These are phyloP conservation scores for Drosophila antonietae DNA, from an alignment of 2,888 invertebrate species.

Conservation along the genomic window DNA sequence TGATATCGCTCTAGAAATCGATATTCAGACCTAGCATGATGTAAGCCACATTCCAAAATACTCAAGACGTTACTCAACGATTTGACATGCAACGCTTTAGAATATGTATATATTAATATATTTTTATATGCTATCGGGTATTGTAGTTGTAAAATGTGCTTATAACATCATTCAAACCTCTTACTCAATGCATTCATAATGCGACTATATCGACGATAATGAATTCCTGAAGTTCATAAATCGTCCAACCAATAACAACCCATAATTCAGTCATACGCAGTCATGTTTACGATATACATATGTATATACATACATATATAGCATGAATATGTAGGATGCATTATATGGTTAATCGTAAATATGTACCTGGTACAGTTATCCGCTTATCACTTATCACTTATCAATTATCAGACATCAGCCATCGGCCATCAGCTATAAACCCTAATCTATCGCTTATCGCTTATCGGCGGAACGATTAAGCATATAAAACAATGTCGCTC, in stretches of 20 bases:
- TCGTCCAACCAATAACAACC: conserved; percentile 22
- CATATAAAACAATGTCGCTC: conserved; percentile 55
- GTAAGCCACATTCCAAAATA: not conserved
- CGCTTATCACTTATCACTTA: conserved; percentile 7
- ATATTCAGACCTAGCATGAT: not conserved
- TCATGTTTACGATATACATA: conserved; percentile 12
- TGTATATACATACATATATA: not conserved
- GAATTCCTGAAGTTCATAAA: conserved; percentile 13
- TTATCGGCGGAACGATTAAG: conserved; percentile 61
- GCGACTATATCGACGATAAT: not conserved
- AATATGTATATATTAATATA: not conserved
- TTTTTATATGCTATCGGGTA: not conserved
- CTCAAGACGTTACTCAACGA: conserved; percentile 1
- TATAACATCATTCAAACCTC: conserved; percentile 32
- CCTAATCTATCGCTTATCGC: conserved; percentile 10
- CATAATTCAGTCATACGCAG: conserved; percentile 21
- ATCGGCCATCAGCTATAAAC: conserved; percentile 5
- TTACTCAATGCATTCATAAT: conserved; percentile 60
- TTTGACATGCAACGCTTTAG: no score
- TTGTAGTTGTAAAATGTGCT: not conserved
- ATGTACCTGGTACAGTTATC: conserved; percentile 40
- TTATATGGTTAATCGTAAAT: conserved; percentile 37
- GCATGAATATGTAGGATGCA: conserved; percentile 13
- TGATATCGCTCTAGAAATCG: not conserved
- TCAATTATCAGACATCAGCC: conserved; percentile 42